Percentiles rank a stretch among this genome's conserved stretches.
These are phyloP conservation scores for Gila orcuttii DNA, from an alignment of 2,113 vertebrate genomes.

Conservation along the genomic window DNA sequence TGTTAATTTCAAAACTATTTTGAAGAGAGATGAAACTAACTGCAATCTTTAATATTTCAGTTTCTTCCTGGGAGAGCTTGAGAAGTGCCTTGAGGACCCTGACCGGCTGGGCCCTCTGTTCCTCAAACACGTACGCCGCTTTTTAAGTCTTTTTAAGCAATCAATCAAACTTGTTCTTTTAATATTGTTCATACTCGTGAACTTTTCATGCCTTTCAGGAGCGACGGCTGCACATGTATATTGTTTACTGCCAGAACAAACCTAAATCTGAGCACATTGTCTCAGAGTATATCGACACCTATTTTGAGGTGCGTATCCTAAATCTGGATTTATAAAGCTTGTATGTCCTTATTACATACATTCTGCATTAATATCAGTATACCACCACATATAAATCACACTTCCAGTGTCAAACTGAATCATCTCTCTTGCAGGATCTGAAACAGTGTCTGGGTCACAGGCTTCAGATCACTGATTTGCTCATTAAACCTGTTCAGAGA, in stretches of 20 bases:
- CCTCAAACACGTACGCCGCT: slow-evolving; percentile 86
- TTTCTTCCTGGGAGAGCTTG: slow-evolving; percentile 94
- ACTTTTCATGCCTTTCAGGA: slow-evolving; percentile 76
- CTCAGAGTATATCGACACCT: slow-evolving; percentile 96
- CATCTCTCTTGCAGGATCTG: slow-evolving; percentile 80
- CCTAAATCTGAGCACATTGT: slow-evolving; percentile 98
- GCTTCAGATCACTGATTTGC: slow-evolving; percentile 91
- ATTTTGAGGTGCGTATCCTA: slow-evolving; percentile 89
- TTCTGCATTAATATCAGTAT: neutral
- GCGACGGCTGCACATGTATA: slow-evolving; percentile 96
- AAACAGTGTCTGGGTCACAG: slow-evolving; percentile 93
- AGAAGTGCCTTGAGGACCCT: slow-evolving; percentile 97
- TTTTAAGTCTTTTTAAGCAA: neutral
- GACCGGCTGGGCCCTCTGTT: slow-evolving; percentile 92
- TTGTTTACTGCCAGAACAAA: slow-evolving; percentile 99
- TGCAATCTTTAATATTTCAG: slow-evolving; percentile 69
- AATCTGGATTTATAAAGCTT: neutral
- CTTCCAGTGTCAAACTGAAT: neutral
- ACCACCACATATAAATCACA: neutral
- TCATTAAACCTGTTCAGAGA: slow-evolving; percentile 95
- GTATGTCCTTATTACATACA: neutral
- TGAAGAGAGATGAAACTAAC: neutral
- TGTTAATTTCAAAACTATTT: neutral
- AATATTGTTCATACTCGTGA: neutral
- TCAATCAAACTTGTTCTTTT: neutral